Evolutionary conservation across 2,797 vertebrate genomes (phyloP).

Genomic region (Chiloscyllium punctatum): DNA sequence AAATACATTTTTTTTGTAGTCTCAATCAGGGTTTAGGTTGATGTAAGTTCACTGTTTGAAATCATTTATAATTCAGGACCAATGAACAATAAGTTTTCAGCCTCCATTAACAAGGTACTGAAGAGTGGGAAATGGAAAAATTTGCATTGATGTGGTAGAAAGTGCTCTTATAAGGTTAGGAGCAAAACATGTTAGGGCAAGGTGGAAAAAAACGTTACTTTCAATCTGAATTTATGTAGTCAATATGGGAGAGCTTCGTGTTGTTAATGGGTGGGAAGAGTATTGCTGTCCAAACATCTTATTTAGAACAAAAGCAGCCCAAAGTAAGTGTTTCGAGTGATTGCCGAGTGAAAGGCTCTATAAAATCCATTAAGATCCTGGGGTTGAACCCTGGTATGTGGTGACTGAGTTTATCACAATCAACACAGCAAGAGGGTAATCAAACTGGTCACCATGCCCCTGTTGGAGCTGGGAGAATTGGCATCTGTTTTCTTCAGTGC

Average conservation of each 20-base stretch:
- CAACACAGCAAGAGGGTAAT: not conserved
- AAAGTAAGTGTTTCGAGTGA: not conserved
- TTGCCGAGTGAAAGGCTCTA: not conserved
- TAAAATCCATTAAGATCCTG: too few relatives aligned
- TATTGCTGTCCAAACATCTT: not conserved
- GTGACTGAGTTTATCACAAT: not conserved
- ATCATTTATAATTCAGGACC: not conserved
- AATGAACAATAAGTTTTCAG: slow-evolving; percentile 19
- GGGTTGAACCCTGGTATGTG: not conserved
- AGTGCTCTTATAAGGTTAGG: not conserved
- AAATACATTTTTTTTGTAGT: not conserved
- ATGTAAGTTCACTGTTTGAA: not conserved
- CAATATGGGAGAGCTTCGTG: not conserved
- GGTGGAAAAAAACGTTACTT: not conserved
- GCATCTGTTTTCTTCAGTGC: not conserved
- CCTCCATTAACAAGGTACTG: not conserved
- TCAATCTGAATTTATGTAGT: not conserved
- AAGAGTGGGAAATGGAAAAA: slow-evolving; percentile 25
- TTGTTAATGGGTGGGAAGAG: not conserved
- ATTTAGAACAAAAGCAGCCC: not conserved
- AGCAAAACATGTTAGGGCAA: not conserved
- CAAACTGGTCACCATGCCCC: not conserved
- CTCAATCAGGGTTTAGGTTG: not conserved
- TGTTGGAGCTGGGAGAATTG: not conserved
- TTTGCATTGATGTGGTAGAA: not conserved